phyloP scores from a whole-genome alignment of 2,888 invertebrate genomes.

The Pardosa pseudoannulata region DNA sequence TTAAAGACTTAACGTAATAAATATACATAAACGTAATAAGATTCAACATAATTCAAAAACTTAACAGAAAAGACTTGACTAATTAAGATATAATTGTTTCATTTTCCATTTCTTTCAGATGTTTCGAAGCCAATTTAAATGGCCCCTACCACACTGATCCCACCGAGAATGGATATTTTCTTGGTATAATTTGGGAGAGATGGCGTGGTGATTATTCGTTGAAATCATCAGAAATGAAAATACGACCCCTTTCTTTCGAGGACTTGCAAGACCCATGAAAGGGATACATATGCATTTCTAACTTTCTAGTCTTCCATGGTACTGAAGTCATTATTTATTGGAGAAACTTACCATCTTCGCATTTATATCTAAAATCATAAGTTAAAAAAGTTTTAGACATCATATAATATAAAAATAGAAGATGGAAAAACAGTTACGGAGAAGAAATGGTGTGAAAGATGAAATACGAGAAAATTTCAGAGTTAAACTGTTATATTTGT shows the following conservation, averaged over 20 bases:
- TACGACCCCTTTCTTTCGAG: slow-evolving; percentile 63
- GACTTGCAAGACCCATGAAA: slow-evolving; percentile 60
- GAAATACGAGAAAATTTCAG: neutral
- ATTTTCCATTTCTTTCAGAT: no score
- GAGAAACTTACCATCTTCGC: neutral
- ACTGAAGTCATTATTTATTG: slow-evolving; percentile 28
- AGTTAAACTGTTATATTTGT: neutral
- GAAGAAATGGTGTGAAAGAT: neutral
- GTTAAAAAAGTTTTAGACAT: neutral
- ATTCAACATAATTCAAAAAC: no score
- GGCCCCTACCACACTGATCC: slow-evolving; percentile 79
- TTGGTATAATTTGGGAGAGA: slow-evolving; percentile 81
- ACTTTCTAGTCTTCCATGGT: slow-evolving; percentile 53
- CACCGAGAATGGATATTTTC: slow-evolving; percentile 79
- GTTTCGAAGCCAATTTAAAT: slow-evolving; percentile 81
- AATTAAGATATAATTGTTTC: no score
- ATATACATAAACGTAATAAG: no score
- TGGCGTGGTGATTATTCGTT: slow-evolving; percentile 82
- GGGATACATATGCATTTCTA: neutral
- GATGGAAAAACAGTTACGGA: neutral
- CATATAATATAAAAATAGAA: neutral
- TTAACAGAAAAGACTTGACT: no score
- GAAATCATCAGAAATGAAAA: slow-evolving; percentile 74
- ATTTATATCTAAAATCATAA: neutral
- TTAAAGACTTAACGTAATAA: no score